Evolutionary conservation across 1,140 invertebrate species (phyloP).

Genomic region (Popillia japonica): DNA sequence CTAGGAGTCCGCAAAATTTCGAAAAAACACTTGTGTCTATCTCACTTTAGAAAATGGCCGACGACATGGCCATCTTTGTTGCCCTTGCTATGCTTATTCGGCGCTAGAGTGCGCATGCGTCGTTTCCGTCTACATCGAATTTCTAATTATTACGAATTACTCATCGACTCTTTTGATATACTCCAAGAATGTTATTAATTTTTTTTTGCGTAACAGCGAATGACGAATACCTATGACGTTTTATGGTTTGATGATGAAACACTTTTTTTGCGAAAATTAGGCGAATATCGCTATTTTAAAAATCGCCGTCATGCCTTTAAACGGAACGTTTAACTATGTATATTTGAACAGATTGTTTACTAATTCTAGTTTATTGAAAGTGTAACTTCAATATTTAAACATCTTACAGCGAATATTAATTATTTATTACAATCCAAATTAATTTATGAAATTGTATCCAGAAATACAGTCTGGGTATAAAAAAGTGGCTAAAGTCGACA

Average conservation of each 20-base stretch:
- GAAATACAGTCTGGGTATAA: too few species aligned
- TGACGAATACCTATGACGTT: constrained; percentile 46
- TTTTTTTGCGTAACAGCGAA: not conserved
- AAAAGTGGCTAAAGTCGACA: too few species aligned
- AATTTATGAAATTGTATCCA: too few species aligned
- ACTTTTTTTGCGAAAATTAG: constrained; percentile 19
- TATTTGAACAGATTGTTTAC: not conserved
- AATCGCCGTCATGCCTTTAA: not conserved
- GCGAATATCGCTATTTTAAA: constrained; percentile 8
- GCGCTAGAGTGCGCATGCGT: constrained; percentile 36
- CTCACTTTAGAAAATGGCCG: constrained; percentile 62
- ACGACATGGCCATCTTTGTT: constrained; percentile 61
- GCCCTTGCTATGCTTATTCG: constrained; percentile 47
- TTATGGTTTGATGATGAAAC: not conserved
- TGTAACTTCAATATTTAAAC: too few species aligned
- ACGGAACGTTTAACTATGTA: not conserved
- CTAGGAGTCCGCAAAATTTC: constrained; percentile 47
- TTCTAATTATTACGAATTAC: constrained; percentile 33
- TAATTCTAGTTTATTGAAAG: too few species aligned
- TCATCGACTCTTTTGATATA: constrained; percentile 20
- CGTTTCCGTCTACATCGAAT: constrained; percentile 34
- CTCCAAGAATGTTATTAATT: not conserved
- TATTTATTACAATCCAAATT: too few species aligned
- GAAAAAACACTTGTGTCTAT: constrained; percentile 57
- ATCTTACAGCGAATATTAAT: too few species aligned